A percentile compares a stretch with the other conserved stretches of the same genome.
Evolutionary conservation across 64 coral and sea anemone genomes (phyloP).

Genomic region (Pocillopora damicornis): DNA sequence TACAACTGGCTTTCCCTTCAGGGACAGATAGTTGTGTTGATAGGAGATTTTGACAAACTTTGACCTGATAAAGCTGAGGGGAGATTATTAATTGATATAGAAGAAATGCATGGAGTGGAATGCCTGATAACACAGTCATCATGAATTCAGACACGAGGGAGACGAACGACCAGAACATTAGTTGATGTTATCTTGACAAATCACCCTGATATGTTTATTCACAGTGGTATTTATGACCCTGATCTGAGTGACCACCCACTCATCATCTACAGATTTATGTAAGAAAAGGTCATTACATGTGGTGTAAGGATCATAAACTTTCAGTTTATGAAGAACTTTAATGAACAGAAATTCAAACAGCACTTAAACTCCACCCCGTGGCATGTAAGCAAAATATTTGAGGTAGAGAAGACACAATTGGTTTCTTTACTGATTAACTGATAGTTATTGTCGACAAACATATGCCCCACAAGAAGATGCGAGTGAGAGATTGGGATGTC

Average conservation of each 20-base stretch:
- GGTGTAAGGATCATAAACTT: background rate
- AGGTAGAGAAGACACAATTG: background rate
- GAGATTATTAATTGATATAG: background rate
- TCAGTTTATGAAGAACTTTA: background rate
- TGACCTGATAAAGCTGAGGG: background rate
- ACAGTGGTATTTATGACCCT: background rate
- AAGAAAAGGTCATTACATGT: background rate
- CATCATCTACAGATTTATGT: background rate
- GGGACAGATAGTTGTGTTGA: background rate
- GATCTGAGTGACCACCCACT: background rate
- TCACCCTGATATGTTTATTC: background rate
- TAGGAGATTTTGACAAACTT: background rate
- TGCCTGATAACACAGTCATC: background rate
- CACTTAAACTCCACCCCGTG: background rate
- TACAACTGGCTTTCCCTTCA: background rate
- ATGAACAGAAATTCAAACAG: background rate
- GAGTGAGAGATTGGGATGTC: background rate
- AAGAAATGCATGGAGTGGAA: background rate
- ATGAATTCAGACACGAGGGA: background rate
- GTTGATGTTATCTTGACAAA: background rate
- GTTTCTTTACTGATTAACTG: background rate
- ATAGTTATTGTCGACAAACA: slow-evolving; percentile 16
- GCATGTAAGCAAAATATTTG: slow-evolving; percentile 35
- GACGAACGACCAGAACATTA: background rate
- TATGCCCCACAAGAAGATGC: background rate